phyloP scores from a whole-genome alignment of 2,888 invertebrate genomes.

The Ormyrus pomaceus region DNA sequence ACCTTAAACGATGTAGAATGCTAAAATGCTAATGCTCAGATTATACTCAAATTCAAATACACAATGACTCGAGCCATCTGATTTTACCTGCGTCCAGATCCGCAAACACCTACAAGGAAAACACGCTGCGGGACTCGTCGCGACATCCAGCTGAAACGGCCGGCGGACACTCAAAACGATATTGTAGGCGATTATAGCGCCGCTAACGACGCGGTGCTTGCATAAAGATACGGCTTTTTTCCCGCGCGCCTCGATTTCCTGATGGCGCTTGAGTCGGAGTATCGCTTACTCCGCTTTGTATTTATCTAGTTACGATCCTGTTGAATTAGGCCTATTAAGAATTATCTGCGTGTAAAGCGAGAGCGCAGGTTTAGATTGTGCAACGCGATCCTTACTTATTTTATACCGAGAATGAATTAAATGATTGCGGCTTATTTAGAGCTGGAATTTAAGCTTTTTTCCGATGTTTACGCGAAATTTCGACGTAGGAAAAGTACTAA shows the following conservation, averaged over 20 bases:
- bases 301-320: constrained; percentile 38
- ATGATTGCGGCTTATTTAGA: too few relatives aligned
- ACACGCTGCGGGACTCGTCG: not conserved
- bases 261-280: not conserved
- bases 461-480: too few relatives aligned
- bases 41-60: too few relatives aligned
- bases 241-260: not conserved
- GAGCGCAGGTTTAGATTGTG: not conserved
- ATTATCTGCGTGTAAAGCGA: constrained; percentile 16
- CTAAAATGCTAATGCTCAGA: too few relatives aligned
- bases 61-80: not conserved
- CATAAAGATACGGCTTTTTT: constrained; percentile 33
- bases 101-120: not conserved
- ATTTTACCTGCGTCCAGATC: not conserved
- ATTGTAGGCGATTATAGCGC: constrained; percentile 26
- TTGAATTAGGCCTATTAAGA: constrained; percentile 26
- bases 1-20: too few relatives aligned
- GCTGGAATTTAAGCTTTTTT: too few relatives aligned
- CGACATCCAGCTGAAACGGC: not conserved
- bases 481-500: too few relatives aligned
- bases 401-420: too few relatives aligned
- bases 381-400: too few relatives aligned
- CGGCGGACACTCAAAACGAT: not conserved
- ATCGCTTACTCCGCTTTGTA: constrained; percentile 17
- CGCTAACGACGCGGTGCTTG: constrained; percentile 12